Percentiles rank a stretch among this genome's conserved stretches.
Conservation (phyloP, 2,797 vertebrate species). For the Sebastolobus alascanus region DNA sequence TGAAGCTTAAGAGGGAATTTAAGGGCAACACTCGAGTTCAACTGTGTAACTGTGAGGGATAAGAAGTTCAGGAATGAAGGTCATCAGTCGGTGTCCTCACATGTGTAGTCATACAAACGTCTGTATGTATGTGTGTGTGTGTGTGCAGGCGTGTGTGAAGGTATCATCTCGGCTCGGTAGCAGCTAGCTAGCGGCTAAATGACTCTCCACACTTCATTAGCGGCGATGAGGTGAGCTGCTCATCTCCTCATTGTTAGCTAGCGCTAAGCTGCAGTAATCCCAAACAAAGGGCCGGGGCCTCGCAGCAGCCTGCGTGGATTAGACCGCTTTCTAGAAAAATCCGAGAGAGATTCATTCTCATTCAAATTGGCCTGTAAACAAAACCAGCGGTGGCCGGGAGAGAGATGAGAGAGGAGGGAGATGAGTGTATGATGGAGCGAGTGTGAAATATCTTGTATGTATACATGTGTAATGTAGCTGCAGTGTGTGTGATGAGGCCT, state of each 20-base stretch:
- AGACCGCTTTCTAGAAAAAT: conserved; percentile 79
- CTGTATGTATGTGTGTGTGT: conserved; percentile 20
- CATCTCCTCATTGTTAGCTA: conserved; percentile 98
- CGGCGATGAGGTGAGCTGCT: conserved; percentile 97
- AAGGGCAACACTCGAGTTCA: conserved; percentile 8
- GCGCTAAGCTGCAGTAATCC: conserved; percentile 99
- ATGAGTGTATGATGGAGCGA: conserved; percentile 63
- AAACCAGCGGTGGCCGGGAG: conserved; percentile 86
- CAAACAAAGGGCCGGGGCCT: conserved; percentile 99
- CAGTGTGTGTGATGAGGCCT: conserved; percentile 29
- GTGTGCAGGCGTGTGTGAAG: conserved; percentile 69
- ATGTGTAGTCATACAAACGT: conserved; percentile 17
- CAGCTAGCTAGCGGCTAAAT: conserved; percentile 91
- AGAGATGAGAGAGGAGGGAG: conserved; percentile 68
- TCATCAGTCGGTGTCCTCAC: conserved; percentile 33
- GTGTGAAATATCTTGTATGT: conserved; percentile 56
- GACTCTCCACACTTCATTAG: conserved; percentile 99
- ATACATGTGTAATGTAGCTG: conserved; percentile 60
- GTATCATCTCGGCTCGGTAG: conserved; percentile 74
- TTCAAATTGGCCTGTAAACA: conserved; percentile 99
- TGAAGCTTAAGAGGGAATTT: conserved; percentile 27
- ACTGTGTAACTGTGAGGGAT: conserved; percentile 22
- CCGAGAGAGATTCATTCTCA: conserved; percentile 95
- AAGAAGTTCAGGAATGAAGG: conserved; percentile 28
- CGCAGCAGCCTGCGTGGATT: conserved; percentile 77